Percentiles rank a stretch among this genome's conserved stretches.
phyloP scores from a whole-genome alignment of 2,888 invertebrate species.

The Notocelia uddmanniana region DNA sequence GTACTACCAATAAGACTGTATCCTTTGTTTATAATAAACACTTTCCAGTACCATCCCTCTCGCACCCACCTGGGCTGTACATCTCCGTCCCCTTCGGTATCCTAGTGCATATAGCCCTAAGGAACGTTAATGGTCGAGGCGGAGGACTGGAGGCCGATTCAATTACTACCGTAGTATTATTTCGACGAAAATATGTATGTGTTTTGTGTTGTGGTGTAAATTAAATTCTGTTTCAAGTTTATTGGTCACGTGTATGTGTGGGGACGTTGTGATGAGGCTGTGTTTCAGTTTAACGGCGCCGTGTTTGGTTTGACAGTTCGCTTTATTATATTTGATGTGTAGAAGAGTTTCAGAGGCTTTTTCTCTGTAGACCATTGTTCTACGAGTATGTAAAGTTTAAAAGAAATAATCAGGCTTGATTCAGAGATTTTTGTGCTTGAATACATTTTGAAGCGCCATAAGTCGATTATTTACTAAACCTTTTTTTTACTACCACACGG shows the following conservation, averaged over 20 bases:
- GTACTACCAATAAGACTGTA: conserved; percentile 82
- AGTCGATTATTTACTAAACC: too few relatives aligned
- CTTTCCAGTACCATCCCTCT: conserved; percentile 71
- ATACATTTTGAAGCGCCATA: too few relatives aligned
- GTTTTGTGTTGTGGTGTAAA: conserved; percentile 80
- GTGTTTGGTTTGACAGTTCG: conserved; percentile 20
- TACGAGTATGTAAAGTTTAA: not conserved
- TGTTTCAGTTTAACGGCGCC: conserved; percentile 7
- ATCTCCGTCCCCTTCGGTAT: conserved; percentile 67
- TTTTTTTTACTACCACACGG: too few relatives aligned
- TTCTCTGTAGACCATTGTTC: not conserved
- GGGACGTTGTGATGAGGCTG: not conserved
- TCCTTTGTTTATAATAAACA: conserved; percentile 86
- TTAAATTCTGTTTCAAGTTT: conserved; percentile 81
- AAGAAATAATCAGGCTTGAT: too few relatives aligned
- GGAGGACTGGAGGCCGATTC: conserved; percentile 84
- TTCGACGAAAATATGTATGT: conserved; percentile 84
- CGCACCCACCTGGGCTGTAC: conserved; percentile 48
- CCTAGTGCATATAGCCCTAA: conserved; percentile 80
- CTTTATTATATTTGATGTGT: conserved; percentile 11
- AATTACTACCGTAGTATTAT: conserved; percentile 85
- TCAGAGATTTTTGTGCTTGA: too few relatives aligned
- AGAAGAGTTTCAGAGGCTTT: not conserved
- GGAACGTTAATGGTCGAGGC: conserved; percentile 83
- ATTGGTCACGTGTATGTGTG: conserved; percentile 67